Evolutionary conservation across 2,888 invertebrate genomes (phyloP).

Genomic region (Lasioglossum villosulum): DNA sequence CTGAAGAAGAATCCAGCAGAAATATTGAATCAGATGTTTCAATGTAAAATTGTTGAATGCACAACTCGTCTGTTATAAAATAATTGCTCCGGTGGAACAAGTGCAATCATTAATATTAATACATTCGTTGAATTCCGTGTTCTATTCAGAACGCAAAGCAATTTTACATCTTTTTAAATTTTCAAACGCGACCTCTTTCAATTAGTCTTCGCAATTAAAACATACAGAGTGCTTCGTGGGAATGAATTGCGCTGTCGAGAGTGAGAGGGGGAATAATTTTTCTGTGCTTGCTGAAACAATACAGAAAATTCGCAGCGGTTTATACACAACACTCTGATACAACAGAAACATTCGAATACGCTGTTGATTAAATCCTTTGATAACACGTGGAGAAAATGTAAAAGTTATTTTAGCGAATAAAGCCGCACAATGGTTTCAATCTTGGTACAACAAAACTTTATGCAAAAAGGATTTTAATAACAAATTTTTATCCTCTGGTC

Average conservation of each 20-base stretch:
- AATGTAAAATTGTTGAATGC: background rate
- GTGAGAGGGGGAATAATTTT: background rate
- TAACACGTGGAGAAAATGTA: constrained; percentile 50
- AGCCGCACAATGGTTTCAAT: background rate
- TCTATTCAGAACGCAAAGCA: background rate
- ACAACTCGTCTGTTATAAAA: background rate
- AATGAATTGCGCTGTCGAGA: background rate
- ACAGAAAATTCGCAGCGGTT: background rate
- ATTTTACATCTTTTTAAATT: background rate
- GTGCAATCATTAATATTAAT: background rate
- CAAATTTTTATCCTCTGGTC: background rate
- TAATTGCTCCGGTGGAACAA: background rate
- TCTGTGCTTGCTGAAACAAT: background rate
- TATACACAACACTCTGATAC: background rate
- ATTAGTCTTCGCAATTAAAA: background rate
- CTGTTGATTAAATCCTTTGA: constrained; percentile 14
- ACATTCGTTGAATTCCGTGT: background rate
- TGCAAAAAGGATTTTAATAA: background rate
- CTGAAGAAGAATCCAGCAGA: background rate
- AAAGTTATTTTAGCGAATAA: constrained; percentile 63
- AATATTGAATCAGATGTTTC: background rate
- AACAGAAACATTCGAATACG: background rate
- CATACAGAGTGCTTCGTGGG: background rate
- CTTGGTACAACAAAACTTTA: background rate
- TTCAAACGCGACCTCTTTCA: background rate